Evolutionary conservation across 2,888 invertebrate genomes (phyloP), one percentile per base, ranked within the genome.

Genomic region (Pharmacophagus antenor): DNA sequence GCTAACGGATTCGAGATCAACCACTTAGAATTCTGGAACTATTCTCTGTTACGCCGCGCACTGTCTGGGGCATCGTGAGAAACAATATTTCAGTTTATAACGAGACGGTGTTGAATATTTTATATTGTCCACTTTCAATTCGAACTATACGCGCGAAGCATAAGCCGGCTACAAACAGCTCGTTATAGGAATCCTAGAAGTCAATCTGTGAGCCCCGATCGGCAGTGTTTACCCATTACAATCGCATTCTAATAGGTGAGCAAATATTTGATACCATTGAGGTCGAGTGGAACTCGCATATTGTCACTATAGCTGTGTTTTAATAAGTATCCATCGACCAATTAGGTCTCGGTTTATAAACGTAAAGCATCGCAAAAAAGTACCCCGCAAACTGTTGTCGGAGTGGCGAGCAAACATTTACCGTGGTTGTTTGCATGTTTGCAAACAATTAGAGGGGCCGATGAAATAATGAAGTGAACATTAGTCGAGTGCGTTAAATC

Each of bases 391-490:
- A 55, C 41, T 22, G 27, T 25, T 23, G 7, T 31, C 42, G 54
- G 65, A 74, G 71, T 70, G 71, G 53, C 63, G 49, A 49, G 64
- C 66, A 73, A 76, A 74, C 70, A 66, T 72, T 69, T 63, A 51
- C 62, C 55, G 41, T 63, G 71, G 74, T 23, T 82, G 78, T 85
- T 83, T 74, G 75, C 71, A 67, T 77, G 76, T 74, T 58, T 70
- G 77, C 71, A 77, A 78, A 81, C 80, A 82, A 82, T 79, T 73
- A 73, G 63, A 58, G 61, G 42, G 57, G 62, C 60, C 57, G 51
- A 69, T 66, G 66, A 70, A 73, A 74, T 68, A 73, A 69, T 72
- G 63, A 64, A 69, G 63, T 62, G 61, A 57, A 51, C 59, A 55
- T 47, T 59, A 62, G 61, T 66, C 64, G 55, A 69, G 64, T 56